Evolutionary conservation across 2,888 invertebrate species (phyloP), one percentile per base, ranked within the genome.

Genomic region (Ophion ellenae): DNA sequence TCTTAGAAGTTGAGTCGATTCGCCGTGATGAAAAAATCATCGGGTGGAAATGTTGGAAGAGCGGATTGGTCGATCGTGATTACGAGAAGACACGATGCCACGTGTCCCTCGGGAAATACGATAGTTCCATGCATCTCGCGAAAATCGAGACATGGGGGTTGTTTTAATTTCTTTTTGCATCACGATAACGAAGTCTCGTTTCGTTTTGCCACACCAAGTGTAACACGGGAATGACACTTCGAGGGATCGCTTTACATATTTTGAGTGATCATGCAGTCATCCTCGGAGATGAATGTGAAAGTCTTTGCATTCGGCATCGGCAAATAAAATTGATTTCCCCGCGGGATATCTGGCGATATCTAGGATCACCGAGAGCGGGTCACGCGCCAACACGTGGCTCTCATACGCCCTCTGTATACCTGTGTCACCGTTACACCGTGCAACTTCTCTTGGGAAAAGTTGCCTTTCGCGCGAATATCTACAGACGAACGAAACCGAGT

Each of bases 241-340:
- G 14, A 14, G 53, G 5, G 17, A 53, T 17, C 0, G 17, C 24
- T 10, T 11, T 61, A 5, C 24, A 61, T 61, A 11, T 61, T 64
- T 45, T 14, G 24, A 59, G 36, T 14, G 32, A 69, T 78, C 67
- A 14, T 45, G 47, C 20, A 45, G 32, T 20, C 73, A 73, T 47
- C 24, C 14, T 71, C n/a, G 32, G 32, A 75, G 6, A 20, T 20
- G 32, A n/a, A 40, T 45, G 74, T 32, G n/a, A 47, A 17, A 77
- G 78, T 75, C 76, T 70, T 78, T 82, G 53, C 40, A 45, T 57
- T 11, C 74, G 40, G 81, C 61, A 84, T 63, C 47, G 36, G 64
- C 66, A 45, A 77, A 84, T 84, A 81, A 84, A 87, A 87, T 86
- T 86, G 86, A 87, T 87, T 87, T 87, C 87, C 86, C 87, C 69